Percentiles rank a stretch among this genome's conserved stretches.
phyloP scores from a whole-genome alignment of 2,888 invertebrate genomes.

The Heteromurus nitidus region DNA sequence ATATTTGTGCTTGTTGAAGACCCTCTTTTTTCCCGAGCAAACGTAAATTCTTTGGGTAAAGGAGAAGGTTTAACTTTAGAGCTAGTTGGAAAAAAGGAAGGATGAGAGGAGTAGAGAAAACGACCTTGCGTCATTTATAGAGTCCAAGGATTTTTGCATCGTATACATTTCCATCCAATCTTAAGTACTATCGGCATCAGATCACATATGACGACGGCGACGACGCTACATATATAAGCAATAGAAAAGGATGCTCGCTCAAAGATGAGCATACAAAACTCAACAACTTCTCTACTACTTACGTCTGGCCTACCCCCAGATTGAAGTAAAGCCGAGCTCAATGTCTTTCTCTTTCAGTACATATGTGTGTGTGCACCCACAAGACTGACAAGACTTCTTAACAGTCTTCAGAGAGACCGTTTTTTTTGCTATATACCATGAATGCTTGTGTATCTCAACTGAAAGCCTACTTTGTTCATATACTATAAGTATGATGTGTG shows the following conservation, averaged over 20 bases:
- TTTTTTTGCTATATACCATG: slow-evolving; percentile 7
- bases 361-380: no score
- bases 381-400: background rate
- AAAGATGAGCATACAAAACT: no score
- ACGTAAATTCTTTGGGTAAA: no score
- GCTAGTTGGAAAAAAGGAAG: slow-evolving; percentile 7
- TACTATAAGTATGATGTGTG: no score
- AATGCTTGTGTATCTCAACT: background rate
- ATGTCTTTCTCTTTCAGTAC: slow-evolving; percentile 8
- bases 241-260: no score
- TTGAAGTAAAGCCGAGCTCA: no score
- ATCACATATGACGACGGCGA: slow-evolving; percentile 33
- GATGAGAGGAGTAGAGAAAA: slow-evolving; percentile 45
- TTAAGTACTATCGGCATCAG: slow-evolving; percentile 37
- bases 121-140: slow-evolving; percentile 70
- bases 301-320: background rate
- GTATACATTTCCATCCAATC: slow-evolving; percentile 50
- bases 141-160: slow-evolving; percentile 67
- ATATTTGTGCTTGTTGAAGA: no score
- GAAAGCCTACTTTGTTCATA: no score
- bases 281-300: background rate
- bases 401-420: background rate
- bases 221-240: background rate
- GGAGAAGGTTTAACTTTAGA: no score
- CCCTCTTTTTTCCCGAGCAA: no score